phyloP scores from a whole-genome alignment of 2,888 invertebrate genomes.

The Bruchidius siliquastri region DNA sequence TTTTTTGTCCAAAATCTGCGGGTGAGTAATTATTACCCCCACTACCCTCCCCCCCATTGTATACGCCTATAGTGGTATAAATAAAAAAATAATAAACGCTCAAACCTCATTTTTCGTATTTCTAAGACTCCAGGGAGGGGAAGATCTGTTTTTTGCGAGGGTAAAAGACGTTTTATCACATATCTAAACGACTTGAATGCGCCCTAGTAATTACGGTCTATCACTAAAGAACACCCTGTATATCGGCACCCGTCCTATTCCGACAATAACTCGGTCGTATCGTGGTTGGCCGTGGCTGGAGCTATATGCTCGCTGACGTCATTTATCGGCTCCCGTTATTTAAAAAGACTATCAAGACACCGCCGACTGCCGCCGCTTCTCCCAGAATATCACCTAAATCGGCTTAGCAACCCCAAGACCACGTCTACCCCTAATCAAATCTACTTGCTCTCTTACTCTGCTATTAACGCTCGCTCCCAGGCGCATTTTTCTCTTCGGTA shows the following conservation, averaged over 20 bases:
- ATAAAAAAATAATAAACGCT: no score
- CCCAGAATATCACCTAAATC: conserved; percentile 36
- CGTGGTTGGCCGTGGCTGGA: conserved; percentile 16
- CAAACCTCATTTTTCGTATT: no score
- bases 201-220: no score
- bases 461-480: background rate
- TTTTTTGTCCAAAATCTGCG: no score
- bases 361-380: conserved; percentile 28
- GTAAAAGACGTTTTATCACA: no score
- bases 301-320: conserved; percentile 43
- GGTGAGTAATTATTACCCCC: no score
- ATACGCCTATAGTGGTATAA: no score
- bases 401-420: conserved; percentile 32
- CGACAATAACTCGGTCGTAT: background rate
- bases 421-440: background rate
- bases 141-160: no score
- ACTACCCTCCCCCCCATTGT: no score
- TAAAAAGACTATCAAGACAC: conserved; percentile 32
- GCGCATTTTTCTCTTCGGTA: background rate
- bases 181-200: no score
- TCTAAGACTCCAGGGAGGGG: no score
- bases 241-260: background rate
- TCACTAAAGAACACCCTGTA: no score
- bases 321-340: conserved; percentile 38
- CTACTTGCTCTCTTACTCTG: background rate